Evolutionary conservation across 2,797 vertebrate genomes (phyloP).

Genomic region (Xiphophorus birchmanni): DNA sequence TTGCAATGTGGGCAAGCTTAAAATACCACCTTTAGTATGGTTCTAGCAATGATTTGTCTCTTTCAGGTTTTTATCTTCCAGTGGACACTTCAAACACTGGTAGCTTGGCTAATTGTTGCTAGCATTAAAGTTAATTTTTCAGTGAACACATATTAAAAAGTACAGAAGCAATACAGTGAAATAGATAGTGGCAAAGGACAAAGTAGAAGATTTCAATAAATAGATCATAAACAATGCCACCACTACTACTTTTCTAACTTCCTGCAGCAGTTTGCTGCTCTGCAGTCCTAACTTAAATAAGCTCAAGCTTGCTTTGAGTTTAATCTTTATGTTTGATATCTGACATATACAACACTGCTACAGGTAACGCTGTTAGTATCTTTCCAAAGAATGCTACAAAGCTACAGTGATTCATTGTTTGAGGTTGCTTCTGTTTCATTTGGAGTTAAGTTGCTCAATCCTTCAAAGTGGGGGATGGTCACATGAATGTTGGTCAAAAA

Average conservation of each 20-base stretch:
- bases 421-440: background rate
- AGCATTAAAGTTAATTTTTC: background rate
- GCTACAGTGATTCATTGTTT: background rate
- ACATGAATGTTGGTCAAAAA: background rate
- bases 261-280: background rate
- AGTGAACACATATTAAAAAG: background rate
- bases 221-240: background rate
- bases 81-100: background rate
- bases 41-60: background rate
- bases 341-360: background rate
- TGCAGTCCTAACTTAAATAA: background rate
- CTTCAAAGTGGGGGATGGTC: conserved; percentile 2
- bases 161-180: background rate
- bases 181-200: background rate
- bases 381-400: background rate
- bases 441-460: background rate
- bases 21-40: background rate
- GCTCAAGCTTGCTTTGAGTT: background rate
- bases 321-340: background rate
- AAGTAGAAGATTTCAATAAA: background rate
- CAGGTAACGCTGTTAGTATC: background rate
- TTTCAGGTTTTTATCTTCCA: background rate
- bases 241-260: background rate
- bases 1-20: background rate
- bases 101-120: background rate